These are phyloP conservation scores for Andricus curvator DNA, from an alignment of 2,888 invertebrate species.

Conservation along the genomic window DNA sequence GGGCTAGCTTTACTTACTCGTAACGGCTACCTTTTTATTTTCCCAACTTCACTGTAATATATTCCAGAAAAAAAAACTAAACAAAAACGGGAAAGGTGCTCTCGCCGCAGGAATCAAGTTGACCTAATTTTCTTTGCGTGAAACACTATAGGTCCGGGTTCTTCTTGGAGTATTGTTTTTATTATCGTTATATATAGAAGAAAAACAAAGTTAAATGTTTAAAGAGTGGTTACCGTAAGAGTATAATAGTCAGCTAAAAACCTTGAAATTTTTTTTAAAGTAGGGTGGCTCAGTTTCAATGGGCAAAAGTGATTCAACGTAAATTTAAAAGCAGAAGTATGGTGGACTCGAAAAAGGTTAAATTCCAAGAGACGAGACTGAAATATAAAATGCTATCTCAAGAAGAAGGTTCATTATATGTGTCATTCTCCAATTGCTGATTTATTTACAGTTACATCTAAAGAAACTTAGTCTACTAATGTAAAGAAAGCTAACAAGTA, in stretches of 20 bases:
- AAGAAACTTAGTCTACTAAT: background rate
- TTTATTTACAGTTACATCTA: slow-evolving; percentile 9
- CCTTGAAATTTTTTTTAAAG: background rate
- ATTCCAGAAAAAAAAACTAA: background rate
- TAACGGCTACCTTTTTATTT: background rate
- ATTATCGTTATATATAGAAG: background rate
- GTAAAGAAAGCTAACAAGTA: no score
- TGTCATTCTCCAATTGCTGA: background rate
- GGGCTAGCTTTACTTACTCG: background rate
- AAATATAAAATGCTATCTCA: background rate
- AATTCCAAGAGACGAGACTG: background rate
- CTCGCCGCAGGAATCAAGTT: background rate
- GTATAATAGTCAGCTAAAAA: background rate
- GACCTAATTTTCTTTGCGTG: background rate
- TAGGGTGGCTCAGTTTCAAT: background rate
- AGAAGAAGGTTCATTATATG: background rate
- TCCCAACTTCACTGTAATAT: background rate
- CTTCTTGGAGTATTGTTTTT: background rate
- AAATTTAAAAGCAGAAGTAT: background rate
- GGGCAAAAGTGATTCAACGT: background rate
- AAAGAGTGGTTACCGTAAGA: background rate
- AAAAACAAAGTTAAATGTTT: background rate
- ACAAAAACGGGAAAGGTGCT: background rate
- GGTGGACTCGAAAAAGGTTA: background rate
- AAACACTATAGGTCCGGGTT: background rate